These are phyloP conservation scores for Papilio demoleus DNA, from an alignment of 2,888 invertebrate species.

Conservation along the genomic window DNA sequence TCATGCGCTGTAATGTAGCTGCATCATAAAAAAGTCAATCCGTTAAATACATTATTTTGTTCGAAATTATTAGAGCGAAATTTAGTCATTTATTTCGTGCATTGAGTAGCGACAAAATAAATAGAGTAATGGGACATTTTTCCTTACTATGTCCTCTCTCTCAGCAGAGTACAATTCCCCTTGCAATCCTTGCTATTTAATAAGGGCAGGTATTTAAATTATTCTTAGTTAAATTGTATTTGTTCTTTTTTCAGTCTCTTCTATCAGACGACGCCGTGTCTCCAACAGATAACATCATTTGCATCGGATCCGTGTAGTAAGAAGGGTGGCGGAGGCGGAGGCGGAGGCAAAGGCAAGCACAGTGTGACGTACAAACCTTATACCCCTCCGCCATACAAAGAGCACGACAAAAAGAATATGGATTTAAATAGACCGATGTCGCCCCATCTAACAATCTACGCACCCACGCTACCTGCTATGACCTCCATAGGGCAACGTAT, in stretches of 20 bases:
- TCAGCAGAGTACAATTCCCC: no score
- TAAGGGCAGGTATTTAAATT: no score
- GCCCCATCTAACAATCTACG: slow-evolving; percentile 92
- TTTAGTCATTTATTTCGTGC: no score
- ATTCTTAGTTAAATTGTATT: no score
- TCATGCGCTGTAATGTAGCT: no score
- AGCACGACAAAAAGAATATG: slow-evolving; percentile 88
- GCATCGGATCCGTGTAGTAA: not conserved
- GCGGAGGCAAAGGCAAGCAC: slow-evolving; percentile 46
- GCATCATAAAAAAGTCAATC: no score
- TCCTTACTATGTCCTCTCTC: no score
- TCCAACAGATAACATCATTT: slow-evolving; percentile 13
- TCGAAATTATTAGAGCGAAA: no score
- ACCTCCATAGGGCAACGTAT: slow-evolving; percentile 93
- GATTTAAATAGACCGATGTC: slow-evolving; percentile 90
- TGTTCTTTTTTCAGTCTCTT: slow-evolving; percentile 27
- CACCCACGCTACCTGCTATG: slow-evolving; percentile 88
- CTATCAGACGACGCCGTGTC: not conserved
- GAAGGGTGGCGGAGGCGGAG: slow-evolving; percentile 14
- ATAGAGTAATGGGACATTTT: no score
- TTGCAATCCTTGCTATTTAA: no score
- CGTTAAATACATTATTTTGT: no score
- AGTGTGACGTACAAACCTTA: slow-evolving; percentile 58
- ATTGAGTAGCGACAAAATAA: no score
- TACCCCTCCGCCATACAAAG: slow-evolving; percentile 58